Evolutionary conservation across 2,113 vertebrate species (phyloP).

Genomic region (Chloebia gouldiae): DNA sequence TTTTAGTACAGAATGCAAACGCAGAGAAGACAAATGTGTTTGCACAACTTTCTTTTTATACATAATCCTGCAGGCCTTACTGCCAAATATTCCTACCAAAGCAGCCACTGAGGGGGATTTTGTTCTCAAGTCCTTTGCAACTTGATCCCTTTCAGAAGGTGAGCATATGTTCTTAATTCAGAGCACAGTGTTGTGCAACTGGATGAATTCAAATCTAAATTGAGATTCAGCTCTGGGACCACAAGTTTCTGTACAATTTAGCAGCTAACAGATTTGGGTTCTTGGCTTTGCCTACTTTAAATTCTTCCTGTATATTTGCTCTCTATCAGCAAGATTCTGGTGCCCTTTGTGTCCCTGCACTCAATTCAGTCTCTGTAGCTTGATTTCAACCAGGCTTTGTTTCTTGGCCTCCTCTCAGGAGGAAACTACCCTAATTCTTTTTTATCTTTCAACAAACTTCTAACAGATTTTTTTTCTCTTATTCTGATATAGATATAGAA

Average conservation of each 20-base stretch:
- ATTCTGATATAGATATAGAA: background rate
- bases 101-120: background rate
- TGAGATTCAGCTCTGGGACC: background rate
- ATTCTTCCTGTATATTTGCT: background rate
- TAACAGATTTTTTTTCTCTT: background rate
- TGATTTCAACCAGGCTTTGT: background rate
- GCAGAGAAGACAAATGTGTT: background rate
- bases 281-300: background rate
- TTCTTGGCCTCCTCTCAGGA: background rate
- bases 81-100: background rate
- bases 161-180: background rate
- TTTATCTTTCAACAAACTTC: background rate
- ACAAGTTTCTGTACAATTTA: background rate
- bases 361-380: background rate
- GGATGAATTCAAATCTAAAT: background rate
- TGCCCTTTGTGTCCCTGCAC: background rate
- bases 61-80: background rate
- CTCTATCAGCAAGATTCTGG: background rate
- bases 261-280: background rate
- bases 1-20: background rate
- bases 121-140: background rate
- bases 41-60: background rate
- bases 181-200: background rate
- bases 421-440: background rate
- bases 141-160: background rate